phyloP scores from a whole-genome alignment of 2,888 invertebrate genomes.

The Odontocolon sp. region DNA sequence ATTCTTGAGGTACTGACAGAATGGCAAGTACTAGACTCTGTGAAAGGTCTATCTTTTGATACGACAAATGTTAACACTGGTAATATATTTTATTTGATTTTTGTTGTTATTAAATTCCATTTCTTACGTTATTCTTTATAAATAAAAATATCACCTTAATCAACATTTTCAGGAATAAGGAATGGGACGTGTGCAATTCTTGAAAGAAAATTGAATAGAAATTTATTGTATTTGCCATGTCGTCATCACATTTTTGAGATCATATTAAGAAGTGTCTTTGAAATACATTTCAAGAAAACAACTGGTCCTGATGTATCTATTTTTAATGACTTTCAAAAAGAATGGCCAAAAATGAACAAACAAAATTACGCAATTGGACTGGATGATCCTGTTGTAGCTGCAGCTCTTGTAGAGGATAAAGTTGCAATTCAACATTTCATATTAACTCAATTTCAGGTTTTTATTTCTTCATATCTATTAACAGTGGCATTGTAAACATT shows the following conservation, averaged over 20 bases:
- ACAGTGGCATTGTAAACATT: background rate
- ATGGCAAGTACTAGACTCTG: conserved; percentile 23
- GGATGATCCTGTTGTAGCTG: background rate
- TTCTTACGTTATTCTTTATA: no score
- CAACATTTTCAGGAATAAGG: no score
- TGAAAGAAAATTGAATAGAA: no score
- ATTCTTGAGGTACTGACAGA: conserved; percentile 27
- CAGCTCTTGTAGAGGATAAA: background rate
- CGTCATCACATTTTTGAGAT: conserved; percentile 42
- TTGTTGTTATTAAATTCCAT: no score
- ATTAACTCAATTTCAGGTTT: background rate
- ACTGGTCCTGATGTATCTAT: conserved; percentile 31
- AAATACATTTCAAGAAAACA: conserved; percentile 12
- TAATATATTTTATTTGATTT: conserved; percentile 6
- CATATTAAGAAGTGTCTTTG: conserved; percentile 32
- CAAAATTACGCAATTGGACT: conserved; percentile 14
- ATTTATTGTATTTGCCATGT: no score
- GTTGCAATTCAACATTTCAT: background rate
- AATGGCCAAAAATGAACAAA: conserved; percentile 31
- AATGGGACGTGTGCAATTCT: no score
- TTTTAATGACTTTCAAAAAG: conserved; percentile 42
- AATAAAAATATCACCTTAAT: no score
- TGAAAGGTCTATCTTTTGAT: conserved; percentile 62
- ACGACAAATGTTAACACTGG: conserved; percentile 62
- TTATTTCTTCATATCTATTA: background rate